Evolutionary conservation across 2,888 invertebrate species (phyloP).

Genomic region (Dynastes grantii): DNA sequence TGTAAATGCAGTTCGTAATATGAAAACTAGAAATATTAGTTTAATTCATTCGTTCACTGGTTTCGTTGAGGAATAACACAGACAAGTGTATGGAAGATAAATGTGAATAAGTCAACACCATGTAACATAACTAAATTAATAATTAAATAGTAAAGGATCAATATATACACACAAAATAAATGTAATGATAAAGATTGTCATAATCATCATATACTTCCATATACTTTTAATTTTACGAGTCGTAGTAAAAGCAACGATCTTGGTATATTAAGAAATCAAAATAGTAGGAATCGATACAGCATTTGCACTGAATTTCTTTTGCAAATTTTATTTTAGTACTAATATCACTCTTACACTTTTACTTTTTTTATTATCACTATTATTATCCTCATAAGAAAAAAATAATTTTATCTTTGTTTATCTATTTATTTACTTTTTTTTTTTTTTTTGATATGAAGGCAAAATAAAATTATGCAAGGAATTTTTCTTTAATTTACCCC

Average conservation of each 20-base stretch:
- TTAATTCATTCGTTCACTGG: neutral
- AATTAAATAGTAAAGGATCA: neutral
- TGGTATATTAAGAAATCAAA: neutral
- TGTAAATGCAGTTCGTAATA: conserved; percentile 14
- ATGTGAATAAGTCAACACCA: neutral
- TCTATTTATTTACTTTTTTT: too few relatives aligned
- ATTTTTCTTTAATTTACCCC: too few relatives aligned
- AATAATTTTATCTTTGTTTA: neutral
- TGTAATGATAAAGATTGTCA: neutral
- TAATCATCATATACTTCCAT: neutral
- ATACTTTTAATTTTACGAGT: conserved; percentile 1
- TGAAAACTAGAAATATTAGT: conserved; percentile 3
- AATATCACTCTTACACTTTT: conserved; percentile 31
- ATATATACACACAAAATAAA: neutral
- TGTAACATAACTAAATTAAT: neutral
- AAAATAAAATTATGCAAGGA: conserved; percentile 42
- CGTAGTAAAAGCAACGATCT: neutral
- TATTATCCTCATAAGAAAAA: conserved; percentile 13
- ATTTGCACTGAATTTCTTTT: neutral
- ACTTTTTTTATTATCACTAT: conserved; percentile 13
- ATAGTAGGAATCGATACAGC: neutral
- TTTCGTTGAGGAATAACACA: neutral
- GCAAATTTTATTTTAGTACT: neutral
- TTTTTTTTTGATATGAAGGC: conserved; percentile 31
- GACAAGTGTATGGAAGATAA: neutral